These are phyloP conservation scores for Hippotragus niger DNA, from an alignment of 2,113 vertebrate species.

Conservation along the genomic window DNA sequence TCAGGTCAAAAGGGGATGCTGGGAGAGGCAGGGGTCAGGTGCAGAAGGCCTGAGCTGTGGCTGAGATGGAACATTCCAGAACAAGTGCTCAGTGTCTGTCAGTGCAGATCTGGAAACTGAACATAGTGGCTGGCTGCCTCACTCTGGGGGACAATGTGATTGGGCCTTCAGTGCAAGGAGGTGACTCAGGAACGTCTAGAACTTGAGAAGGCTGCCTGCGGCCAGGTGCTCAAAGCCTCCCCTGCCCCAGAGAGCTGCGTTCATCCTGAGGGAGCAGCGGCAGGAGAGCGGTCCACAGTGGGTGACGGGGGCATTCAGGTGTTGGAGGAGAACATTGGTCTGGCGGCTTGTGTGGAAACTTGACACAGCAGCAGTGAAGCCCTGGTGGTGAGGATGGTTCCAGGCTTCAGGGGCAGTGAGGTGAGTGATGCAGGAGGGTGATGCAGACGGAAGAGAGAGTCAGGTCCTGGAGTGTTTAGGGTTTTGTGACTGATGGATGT, in stretches of 20 bases:
- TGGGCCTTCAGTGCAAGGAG: background rate
- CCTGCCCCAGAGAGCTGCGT: background rate
- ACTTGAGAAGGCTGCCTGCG: background rate
- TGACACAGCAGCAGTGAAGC: background rate
- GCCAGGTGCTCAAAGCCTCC: background rate
- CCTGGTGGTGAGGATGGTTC: background rate
- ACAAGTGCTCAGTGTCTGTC: background rate
- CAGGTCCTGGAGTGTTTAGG: background rate
- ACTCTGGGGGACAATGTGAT: background rate
- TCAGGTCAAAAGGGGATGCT: background rate
- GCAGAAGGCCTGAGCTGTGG: background rate
- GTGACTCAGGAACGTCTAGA: background rate
- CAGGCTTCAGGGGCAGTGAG: background rate
- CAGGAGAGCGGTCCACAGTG: background rate
- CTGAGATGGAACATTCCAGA: background rate
- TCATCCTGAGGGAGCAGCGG: fast-evolving
- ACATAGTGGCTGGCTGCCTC: background rate
- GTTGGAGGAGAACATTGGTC: background rate
- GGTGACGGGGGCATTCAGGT: background rate
- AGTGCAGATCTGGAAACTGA: background rate
- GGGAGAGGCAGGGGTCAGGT: background rate
- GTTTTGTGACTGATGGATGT: background rate
- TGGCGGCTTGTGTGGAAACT: background rate
- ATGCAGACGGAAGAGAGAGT: fast-evolving
- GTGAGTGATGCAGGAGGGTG: background rate